These are phyloP conservation scores for Formica aserva DNA, from an alignment of 2,888 invertebrate genomes.

Conservation along the genomic window DNA sequence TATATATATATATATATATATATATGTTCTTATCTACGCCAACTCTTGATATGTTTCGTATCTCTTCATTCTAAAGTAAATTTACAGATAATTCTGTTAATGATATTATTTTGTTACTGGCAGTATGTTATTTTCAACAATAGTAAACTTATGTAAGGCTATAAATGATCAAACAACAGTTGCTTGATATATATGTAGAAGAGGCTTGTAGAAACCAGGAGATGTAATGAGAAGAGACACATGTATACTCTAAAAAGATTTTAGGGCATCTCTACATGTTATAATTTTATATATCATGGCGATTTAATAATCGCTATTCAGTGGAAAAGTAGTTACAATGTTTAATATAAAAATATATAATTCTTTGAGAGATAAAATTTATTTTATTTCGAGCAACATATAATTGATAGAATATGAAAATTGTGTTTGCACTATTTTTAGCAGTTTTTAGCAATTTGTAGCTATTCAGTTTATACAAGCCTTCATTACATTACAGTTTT, in stretches of 20 bases:
- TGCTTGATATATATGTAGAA: constrained; percentile 10
- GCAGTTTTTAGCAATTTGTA: neutral
- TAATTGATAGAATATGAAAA: constrained; percentile 10
- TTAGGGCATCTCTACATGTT: neutral
- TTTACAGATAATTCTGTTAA: constrained; percentile 10
- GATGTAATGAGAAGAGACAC: neutral
- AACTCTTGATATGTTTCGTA: neutral
- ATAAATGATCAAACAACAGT: neutral
- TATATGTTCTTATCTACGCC: neutral
- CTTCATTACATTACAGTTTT: constrained; percentile 6
- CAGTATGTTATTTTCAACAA: constrained; percentile 39
- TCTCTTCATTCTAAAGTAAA: neutral
- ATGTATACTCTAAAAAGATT: neutral
- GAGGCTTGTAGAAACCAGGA: constrained; percentile 24
- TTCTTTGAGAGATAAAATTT: neutral
- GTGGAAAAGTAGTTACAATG: neutral
- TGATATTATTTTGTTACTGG: constrained; percentile 38
- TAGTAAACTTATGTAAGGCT: constrained; percentile 20
- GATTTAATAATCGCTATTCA: neutral
- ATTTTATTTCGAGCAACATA: neutral
- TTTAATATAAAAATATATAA: neutral
- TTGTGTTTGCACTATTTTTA: neutral
- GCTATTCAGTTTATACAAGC: constrained; percentile 30
- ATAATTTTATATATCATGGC: neutral
- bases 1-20: neutral